Evolutionary conservation across 1,140 invertebrate genomes (phyloP).

Genomic region (Maconellicoccus hirsutus): DNA sequence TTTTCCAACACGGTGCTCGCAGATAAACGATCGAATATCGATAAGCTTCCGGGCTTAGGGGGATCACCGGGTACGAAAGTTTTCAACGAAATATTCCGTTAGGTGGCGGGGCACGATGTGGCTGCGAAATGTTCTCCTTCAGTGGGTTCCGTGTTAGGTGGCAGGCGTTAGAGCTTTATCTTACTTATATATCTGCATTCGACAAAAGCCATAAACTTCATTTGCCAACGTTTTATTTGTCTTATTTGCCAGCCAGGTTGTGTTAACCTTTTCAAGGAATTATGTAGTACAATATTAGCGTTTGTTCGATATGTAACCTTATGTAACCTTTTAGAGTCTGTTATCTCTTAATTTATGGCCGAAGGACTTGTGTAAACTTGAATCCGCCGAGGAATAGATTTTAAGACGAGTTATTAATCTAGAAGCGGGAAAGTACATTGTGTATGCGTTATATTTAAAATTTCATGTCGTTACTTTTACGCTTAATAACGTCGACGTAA

Average conservation of each 20-base stretch:
- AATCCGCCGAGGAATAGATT: neutral
- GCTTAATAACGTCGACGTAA: neutral
- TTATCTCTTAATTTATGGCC: slow-evolving; percentile 19
- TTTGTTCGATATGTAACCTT: slow-evolving; percentile 19
- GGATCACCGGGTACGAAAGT: too few species aligned
- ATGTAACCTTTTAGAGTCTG: neutral
- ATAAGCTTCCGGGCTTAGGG: too few species aligned
- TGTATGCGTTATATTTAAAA: slow-evolving; percentile 5
- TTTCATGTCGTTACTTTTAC: neutral
- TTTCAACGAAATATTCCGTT: too few species aligned
- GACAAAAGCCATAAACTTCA: slow-evolving; percentile 21
- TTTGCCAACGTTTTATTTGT: slow-evolving; percentile 18
- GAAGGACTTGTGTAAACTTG: neutral
- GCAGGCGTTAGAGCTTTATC: slow-evolving; percentile 10
- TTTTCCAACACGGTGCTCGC: too few species aligned
- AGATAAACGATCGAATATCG: too few species aligned
- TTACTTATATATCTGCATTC: slow-evolving; percentile 1
- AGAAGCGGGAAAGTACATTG: slow-evolving; percentile 8
- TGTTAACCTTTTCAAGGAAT: neutral
- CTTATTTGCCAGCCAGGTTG: slow-evolving; percentile 3
- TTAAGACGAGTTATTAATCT: slow-evolving; percentile 9
- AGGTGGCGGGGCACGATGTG: too few species aligned
- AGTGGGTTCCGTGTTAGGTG: neutral
- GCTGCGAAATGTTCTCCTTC: too few species aligned
- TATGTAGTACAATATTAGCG: slow-evolving; percentile 21